Evolutionary conservation across 2,113 vertebrate genomes (phyloP), one percentile per base, ranked within the genome.

Genomic region (Sinocyclocheilus grahami): DNA sequence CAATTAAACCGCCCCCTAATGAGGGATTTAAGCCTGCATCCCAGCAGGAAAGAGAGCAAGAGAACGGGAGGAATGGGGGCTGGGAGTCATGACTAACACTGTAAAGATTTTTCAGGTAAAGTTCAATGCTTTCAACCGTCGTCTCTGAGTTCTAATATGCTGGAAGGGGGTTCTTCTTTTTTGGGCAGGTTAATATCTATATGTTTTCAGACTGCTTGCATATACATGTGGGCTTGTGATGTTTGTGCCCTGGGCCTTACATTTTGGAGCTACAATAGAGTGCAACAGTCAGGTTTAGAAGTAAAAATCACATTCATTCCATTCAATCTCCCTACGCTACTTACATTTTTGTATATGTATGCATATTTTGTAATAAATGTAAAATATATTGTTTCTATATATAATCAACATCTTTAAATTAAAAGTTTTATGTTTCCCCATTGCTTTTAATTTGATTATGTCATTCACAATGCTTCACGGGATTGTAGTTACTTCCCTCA

Each of bases 1-100:
- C 93, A 92, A 95, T 95, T 94, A 93, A 87, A 78, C 82, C 87
- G 80, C 80, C 86, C 91, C 90, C 94, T 93, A 91, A 93, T 86
- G 89, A 92, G 82, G 85, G 89, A 87, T 90, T 89, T 83, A 33
- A 87, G 88, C 89, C 0, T 89, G 79, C 86, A 85, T 91, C 92
- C 92, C 93, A 85, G 90, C 88, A 92, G 92, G 88, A 89, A 82
- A 88, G 75, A 86, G 4, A 71, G 65, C 85, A 88, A 88, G 87
- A 82, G 88, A 86, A 91, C 88, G 55, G 87, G 86, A 90, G 42
- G 42, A 63, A 30, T 0, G 76, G 67, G 55, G 76, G 82, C 18
- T 74, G 69, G 37, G 67, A 74, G 30, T 74, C 82, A 74, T 83
- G 37, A 74, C 24, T 58, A 69, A 67, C 46, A 69, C 27, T 71